Base-by-base conservation (phyloP, 1,140 invertebrate species). In the Euwallacea fornicatus region DNA sequence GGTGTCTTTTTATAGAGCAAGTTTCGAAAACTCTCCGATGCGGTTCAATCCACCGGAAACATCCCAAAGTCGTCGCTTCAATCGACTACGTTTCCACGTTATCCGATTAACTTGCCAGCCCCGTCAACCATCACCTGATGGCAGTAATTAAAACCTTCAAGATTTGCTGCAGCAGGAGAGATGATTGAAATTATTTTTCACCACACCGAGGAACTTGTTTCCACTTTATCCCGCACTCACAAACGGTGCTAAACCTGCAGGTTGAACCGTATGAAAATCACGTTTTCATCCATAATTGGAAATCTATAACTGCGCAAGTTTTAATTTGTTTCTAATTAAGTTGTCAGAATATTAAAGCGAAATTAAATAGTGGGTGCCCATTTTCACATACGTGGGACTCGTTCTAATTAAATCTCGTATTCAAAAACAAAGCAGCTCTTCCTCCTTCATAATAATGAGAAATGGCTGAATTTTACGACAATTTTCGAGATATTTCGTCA, bases 71-170 rank as follows among this genome's bases (percentile, higher is more conserved):
- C 42, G 42, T 41, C 59, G 42, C 42, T 42, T 61, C 15, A 42
- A 61, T 43, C 59, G 42, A 16, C 59, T 43, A 43, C 59, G 59
- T 61, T 54, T 16, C 62, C 62, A 54, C 62, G 46, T 53, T 65
- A 65, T 65, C 62, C 62, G 62, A 65, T 65, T 65, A 65, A 53
- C 50, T 65, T 65, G 62, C 62, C 62, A 65, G 13, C 50, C 43
- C 33, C 59, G 59, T 61, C 59, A 61, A 61, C 33, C 59, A 43
- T 53, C 44, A 65, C 62, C 46, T 33, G 13, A 50, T 65, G 62
- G 62, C 62, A 65, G 46, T 65, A 65, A 65, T 65, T 65, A 65
- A 65, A 65, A 65, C 21, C 21, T 33, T 33, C 21, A 33, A 33
- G 62, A 65, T 65, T 65, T 53, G 50, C 46, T 50, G 62, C 62